Evolutionary conservation across 2,888 invertebrate species (phyloP), one percentile per base, ranked within the genome.

Genomic region (Sisyra terminalis): DNA sequence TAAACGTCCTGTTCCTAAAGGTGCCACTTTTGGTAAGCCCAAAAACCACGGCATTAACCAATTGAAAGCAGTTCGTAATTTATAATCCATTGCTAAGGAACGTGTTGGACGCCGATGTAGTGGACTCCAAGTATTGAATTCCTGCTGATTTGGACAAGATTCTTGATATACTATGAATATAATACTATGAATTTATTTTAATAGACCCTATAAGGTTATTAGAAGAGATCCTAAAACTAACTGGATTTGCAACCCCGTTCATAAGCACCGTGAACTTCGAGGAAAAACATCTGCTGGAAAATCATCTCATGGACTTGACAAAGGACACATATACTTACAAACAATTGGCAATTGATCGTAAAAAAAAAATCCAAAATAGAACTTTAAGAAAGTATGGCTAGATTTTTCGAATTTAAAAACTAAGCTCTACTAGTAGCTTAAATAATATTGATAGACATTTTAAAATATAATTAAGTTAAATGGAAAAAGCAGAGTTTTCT

Each of bases 131-230:
- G 96, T 99, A 9, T 69, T 99, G 36, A 97, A 90, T 73, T 97
- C 96, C 0, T 99, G 99, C 66, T 99, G 98, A 98, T 93, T 99
- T 38, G 94, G 89, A 31, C 92, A 99, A 61, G 98, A 99, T 64
- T 90, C 97, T 43, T 93, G 94, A 1, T 97, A 92, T 72, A 98
- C n/a, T n/a, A n/a, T n/a, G n/a, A n/a, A n/a, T n/a, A n/a, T n/a
- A 98, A 74, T 98, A 93, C 65, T 98, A 75, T 60, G 98, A 98
- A 73, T 83, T 94, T 15, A 89, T 94, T 59, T 69, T 90, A 47
- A 72, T 97, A 49, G 96, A 97, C 66, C 85, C 87, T 41, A 79
- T 83, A 55, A 84, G 81, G 90, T 92, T 30, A 88, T 99, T 59
- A 84, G 96, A 50, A 80, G 86, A 51, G 93, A 98, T 64, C 82